A percentile compares a stretch with the other conserved stretches of the same genome.
Evolutionary conservation across 2,113 vertebrate species (phyloP).

Genomic region (Procavia capensis): DNA sequence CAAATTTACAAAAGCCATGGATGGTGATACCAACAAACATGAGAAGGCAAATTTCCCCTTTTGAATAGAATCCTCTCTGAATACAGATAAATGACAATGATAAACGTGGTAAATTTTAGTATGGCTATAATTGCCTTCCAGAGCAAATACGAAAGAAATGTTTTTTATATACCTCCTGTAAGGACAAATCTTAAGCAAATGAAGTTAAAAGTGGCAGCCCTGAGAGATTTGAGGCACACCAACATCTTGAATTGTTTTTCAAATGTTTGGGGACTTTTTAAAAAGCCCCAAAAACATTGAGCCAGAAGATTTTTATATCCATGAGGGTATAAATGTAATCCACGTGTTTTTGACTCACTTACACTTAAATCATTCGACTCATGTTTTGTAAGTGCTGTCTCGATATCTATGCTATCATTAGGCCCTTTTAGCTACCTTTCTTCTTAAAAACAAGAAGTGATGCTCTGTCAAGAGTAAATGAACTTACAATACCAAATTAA

Average conservation of each 20-base stretch:
- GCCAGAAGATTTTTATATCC: conserved; percentile 41
- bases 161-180: not conserved
- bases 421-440: conserved; percentile 65
- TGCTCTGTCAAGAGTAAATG: conserved; percentile 60
- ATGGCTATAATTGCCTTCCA: conserved; percentile 7
- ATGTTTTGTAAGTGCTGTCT: conserved; percentile 51
- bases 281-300: conserved; percentile 33
- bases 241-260: conserved; percentile 51
- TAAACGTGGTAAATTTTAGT: not conserved
- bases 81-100: conserved; percentile 15
- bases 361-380: conserved; percentile 54
- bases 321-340: conserved; percentile 50
- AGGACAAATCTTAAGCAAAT: not conserved
- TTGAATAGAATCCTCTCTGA: not conserved
- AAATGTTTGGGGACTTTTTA: conserved; percentile 37
- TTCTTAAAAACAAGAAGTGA: conserved; percentile 69
- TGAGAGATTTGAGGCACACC: not conserved
- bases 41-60: conserved; percentile 25
- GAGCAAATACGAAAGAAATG: conserved; percentile 10
- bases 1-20: not conserved
- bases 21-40: not conserved
- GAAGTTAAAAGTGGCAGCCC: not conserved
- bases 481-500: conserved; percentile 67
- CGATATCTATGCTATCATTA: conserved; percentile 47
- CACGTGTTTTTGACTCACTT: conserved; percentile 61